Base-by-base conservation (phyloP, 2,113 vertebrate genomes). In the Zapus hudsonius region DNA sequence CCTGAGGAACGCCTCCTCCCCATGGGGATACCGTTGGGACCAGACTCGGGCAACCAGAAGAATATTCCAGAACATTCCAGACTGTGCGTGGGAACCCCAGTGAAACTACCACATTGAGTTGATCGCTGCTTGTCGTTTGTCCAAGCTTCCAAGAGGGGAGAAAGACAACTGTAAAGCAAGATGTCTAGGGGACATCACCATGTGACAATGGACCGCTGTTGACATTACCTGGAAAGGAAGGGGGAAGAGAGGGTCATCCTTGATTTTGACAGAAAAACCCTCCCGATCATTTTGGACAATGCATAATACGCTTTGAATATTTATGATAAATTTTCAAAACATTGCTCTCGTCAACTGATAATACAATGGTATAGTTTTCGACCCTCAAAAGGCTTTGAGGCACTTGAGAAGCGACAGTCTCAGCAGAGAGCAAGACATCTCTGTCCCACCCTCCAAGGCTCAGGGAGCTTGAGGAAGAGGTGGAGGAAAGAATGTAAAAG, bases 31-130 rank as follows among this genome's bases (percentile, higher is more conserved):
- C 8, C 7, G 29, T n/a, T 29, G 61, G 12, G 20, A 16, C 66
- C 67, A n/a, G 31, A 78, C 36, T 25, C 87, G 23, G 13, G 64
- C 1, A 9, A 63, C 33, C 27, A 22, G 25, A 52, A 83, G 33
- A 57, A 23, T 1, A 9, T 38, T 13, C 44, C 69, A 83, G 33
- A 57, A 23, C 1, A 9, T 38, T 13, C 44, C 69, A 27, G 44
- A 9, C 7, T 3, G 0, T 20, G 20, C 8, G 36, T 23, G 2
- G 4, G 52, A 15, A 3, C 38, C 36, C 20, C 12, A 38, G 44
- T 29, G 67, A 75, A 76, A 25, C 36, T 36, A 17, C 29, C 38
- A 64, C 79, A 9, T 69, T 0, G 5, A 33, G 64, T 1, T 44
- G 76, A 81, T 66, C 33, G n/a, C 11, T 11, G 4, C 29, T 19